phyloP scores from a whole-genome alignment of 30 jellyfish, hydroid and myxozoan species.

The Aurelia sp. region DNA sequence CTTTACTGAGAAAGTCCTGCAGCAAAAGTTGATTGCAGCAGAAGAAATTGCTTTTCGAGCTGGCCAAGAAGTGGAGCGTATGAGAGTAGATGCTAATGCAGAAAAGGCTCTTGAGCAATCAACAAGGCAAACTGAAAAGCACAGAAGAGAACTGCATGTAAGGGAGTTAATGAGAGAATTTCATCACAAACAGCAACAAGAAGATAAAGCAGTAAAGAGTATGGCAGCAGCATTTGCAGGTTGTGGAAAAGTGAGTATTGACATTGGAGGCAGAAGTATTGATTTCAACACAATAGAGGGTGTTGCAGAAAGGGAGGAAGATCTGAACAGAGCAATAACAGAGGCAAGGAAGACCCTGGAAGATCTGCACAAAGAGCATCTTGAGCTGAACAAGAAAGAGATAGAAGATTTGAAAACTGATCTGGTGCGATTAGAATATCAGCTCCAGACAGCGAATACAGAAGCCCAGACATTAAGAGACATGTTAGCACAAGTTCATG shows the following conservation, averaged over 20 bases:
- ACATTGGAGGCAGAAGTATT: slow-evolving; percentile 66
- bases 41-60: slow-evolving; percentile 63
- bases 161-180: slow-evolving; percentile 55
- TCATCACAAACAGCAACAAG: slow-evolving; percentile 38
- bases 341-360: slow-evolving; percentile 63
- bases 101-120: slow-evolving; percentile 67
- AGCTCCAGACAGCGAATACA: slow-evolving; percentile 55
- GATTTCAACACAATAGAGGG: slow-evolving; percentile 74
- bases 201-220: slow-evolving; percentile 48
- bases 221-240: slow-evolving; percentile 74
- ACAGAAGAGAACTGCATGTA: slow-evolving; percentile 57
- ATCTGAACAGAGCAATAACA: slow-evolving; percentile 53
- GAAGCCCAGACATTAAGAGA: slow-evolving; percentile 59
- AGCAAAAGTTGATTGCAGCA: slow-evolving; percentile 68
- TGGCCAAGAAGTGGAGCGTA: slow-evolving; percentile 64
- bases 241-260: slow-evolving; percentile 58
- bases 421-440: slow-evolving; percentile 43
- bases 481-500: slow-evolving; percentile 52
- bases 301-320: slow-evolving; percentile 75
- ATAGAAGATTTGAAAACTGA: slow-evolving; percentile 63
- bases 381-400: slow-evolving; percentile 60
- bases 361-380: slow-evolving; percentile 63
- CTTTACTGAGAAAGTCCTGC: slow-evolving; percentile 63
- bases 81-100: slow-evolving; percentile 63
- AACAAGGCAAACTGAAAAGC: slow-evolving; percentile 71